These are phyloP conservation scores for Hypomesus transpacificus DNA, from an alignment of 2,113 vertebrate species.

Conservation along the genomic window DNA sequence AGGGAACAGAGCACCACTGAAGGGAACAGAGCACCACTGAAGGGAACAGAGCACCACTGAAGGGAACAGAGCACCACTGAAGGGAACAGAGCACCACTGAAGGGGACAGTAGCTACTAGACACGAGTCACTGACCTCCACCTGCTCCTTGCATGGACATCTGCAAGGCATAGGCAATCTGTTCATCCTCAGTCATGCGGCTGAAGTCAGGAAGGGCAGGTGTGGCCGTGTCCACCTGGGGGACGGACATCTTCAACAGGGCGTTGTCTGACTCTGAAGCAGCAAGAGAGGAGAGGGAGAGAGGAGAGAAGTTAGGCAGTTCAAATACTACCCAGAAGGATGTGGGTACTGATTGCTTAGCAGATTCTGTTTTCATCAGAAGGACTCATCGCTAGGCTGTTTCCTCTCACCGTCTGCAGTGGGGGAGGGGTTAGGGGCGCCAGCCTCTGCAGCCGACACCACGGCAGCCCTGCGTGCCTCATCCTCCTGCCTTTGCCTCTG, in stretches of 20 bases:
- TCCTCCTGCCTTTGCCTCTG: slow-evolving; percentile 95
- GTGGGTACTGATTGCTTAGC: too few species aligned
- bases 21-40: too few species aligned
- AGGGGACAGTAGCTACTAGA: too few species aligned
- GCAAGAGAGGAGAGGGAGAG: neutral
- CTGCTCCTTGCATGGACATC: slow-evolving; percentile 83
- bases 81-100: too few species aligned
- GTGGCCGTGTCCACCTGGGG: slow-evolving; percentile 84
- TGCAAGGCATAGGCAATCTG: slow-evolving; percentile 99
- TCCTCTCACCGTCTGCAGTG: slow-evolving; percentile 74
- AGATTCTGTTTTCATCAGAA: too few species aligned
- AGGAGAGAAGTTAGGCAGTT: neutral
- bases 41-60: too few species aligned
- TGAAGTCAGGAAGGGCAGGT: slow-evolving; percentile 86
- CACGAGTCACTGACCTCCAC: slow-evolving; percentile 63
- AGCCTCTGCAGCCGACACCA: slow-evolving; percentile 79
- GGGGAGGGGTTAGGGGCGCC: slow-evolving; percentile 75
- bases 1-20: too few species aligned
- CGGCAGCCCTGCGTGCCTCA: slow-evolving; percentile 84
- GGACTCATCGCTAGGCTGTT: too few species aligned
- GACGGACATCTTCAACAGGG: slow-evolving; percentile 92
- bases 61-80: too few species aligned
- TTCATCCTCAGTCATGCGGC: slow-evolving; percentile 97
- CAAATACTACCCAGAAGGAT: too few species aligned
- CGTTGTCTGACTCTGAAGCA: slow-evolving; percentile 84